A percentile compares a stretch with the other conserved stretches of the same genome.
Evolutionary conservation across 92 coral and sea anemone genomes (phyloP).

Genomic region (Zoanthus sociatus): DNA sequence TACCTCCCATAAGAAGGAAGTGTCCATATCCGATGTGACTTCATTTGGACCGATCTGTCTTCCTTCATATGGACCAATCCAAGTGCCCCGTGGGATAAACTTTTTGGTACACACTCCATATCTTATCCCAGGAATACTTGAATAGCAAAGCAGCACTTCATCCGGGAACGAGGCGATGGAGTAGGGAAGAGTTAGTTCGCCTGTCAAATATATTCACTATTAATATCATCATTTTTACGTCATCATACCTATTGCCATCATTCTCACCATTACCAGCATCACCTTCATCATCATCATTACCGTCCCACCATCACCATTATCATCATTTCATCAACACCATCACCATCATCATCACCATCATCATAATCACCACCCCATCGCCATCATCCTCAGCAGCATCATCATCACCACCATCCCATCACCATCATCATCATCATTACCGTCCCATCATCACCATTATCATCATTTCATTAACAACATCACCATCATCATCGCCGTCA

Average conservation of each 20-base stretch:
- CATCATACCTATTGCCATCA: neutral
- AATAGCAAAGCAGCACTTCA: conserved; percentile 89
- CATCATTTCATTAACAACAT: too few relatives aligned
- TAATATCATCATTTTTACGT: neutral
- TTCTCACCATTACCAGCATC: neutral
- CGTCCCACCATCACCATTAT: too few relatives aligned
- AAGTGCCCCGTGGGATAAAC: conserved; percentile 91
- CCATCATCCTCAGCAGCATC: too few relatives aligned
- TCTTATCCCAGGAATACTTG: conserved; percentile 88
- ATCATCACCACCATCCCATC: too few relatives aligned
- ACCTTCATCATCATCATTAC: too few relatives aligned
- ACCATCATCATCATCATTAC: too few relatives aligned
- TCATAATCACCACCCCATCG: too few relatives aligned
- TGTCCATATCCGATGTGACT: conserved; percentile 69
- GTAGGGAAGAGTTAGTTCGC: conserved; percentile 53
- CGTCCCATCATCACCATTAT: too few relatives aligned
- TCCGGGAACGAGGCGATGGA: conserved; percentile 88
- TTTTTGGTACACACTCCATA: conserved; percentile 91
- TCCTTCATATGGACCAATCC: conserved; percentile 99
- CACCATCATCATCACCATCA: too few relatives aligned
- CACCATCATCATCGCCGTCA: too few relatives aligned
- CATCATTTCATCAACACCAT: too few relatives aligned
- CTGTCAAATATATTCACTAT: neutral
- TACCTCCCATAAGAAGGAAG: conserved; percentile 99
- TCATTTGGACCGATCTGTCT: conserved; percentile 73